phyloP scores from a whole-genome alignment of 2,113 vertebrate species.

The Cercocebus atys region DNA sequence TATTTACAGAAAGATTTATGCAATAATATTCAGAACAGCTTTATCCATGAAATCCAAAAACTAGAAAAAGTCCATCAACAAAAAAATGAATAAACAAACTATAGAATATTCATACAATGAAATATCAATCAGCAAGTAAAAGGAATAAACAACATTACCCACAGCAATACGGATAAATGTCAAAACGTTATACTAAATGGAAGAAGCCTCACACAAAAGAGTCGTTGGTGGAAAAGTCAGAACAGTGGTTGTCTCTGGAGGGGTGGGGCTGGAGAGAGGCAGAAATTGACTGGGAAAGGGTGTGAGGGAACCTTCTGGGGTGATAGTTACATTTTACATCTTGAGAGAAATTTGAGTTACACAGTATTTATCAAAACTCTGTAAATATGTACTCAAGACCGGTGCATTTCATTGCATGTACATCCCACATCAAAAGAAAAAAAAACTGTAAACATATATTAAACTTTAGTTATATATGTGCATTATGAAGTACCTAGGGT shows the following conservation, averaged over 20 bases:
- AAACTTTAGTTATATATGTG: not conserved
- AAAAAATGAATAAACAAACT: not conserved
- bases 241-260: not conserved
- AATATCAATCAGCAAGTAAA: not conserved
- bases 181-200: not conserved
- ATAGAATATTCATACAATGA: not conserved
- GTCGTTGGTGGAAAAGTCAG: not conserved
- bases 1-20: not conserved
- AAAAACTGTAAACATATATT: not conserved
- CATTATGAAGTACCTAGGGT: not conserved
- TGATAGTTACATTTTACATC: not conserved
- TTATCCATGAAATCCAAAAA: not conserved
- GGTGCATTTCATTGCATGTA: not conserved
- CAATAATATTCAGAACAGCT: not conserved
- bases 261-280: accelerated
- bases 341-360: not conserved
- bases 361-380: not conserved
- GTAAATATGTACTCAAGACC: not conserved
- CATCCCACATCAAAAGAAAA: conserved; percentile 8
- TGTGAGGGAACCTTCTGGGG: not conserved
- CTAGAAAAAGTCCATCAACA: not conserved
- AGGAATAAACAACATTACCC: not conserved
- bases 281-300: not conserved
- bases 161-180: not conserved
- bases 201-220: not conserved